These are phyloP conservation scores for Motacilla alba DNA, from an alignment of 2,113 vertebrate species.

Conservation along the genomic window DNA sequence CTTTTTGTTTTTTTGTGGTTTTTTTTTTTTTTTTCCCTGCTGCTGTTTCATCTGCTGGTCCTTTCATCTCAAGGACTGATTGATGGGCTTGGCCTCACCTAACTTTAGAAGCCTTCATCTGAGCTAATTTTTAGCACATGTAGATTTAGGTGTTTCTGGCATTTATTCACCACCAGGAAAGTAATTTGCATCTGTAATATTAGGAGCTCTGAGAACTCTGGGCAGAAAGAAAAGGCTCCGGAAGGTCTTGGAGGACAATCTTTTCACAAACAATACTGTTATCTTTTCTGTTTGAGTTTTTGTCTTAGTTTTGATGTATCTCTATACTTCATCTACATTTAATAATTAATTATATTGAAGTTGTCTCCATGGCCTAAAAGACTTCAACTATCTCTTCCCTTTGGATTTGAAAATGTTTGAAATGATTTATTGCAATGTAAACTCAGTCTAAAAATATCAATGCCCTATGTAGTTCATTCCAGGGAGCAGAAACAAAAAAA, in stretches of 20 bases:
- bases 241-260: background rate
- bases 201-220: background rate
- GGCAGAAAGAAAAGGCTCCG: background rate
- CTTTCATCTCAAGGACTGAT: background rate
- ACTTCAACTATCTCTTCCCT: background rate
- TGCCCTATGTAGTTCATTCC: background rate
- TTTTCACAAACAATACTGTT: background rate
- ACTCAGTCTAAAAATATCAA: background rate
- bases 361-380: background rate
- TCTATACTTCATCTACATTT: background rate
- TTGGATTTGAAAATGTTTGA: background rate
- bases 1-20: too few relatives aligned
- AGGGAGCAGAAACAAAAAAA: background rate
- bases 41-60: background rate
- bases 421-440: background rate
- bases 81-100: background rate
- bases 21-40: fast-evolving
- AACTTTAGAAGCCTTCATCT: background rate
- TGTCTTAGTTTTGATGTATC: background rate
- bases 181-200: background rate
- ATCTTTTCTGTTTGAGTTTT: background rate
- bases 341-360: background rate
- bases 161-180: background rate
- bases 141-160: background rate
- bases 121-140: background rate